A percentile compares a stretch with the other conserved stretches of the same genome.
Evolutionary conservation across 2,888 invertebrate species (phyloP).

Genomic region (Diarsia mendica): DNA sequence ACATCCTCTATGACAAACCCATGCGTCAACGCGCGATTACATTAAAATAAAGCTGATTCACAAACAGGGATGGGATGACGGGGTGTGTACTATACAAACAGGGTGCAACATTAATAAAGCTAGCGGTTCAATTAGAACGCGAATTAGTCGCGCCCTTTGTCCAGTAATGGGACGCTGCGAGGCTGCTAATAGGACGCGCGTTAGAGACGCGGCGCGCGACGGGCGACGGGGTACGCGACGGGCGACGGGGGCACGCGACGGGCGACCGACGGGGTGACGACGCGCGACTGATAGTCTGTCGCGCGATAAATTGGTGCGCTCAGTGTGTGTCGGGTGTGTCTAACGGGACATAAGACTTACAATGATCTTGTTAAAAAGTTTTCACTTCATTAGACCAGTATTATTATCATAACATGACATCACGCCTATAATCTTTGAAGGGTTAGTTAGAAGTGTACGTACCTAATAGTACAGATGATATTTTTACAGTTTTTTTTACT

Average conservation of each 20-base stretch:
- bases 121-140: conserved; percentile 36
- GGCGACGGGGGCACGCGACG: conserved; percentile 8
- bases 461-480: no score
- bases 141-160: conserved; percentile 49
- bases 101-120: conserved; percentile 5
- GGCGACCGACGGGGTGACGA: not conserved
- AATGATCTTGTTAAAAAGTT: not conserved
- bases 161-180: conserved; percentile 48
- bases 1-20: not conserved
- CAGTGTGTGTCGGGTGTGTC: not conserved
- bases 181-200: conserved; percentile 34
- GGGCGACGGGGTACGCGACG: conserved; percentile 1
- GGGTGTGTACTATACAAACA: conserved; percentile 7
- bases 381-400: not conserved
- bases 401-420: not conserved
- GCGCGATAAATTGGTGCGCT: conserved; percentile 25
- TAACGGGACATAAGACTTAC: no score
- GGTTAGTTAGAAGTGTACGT: no score
- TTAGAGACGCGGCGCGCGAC: not conserved
- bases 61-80: no score
- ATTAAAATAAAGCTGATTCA: conserved; percentile 12
- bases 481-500: no score
- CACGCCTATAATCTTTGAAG: no score
- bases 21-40: not conserved
- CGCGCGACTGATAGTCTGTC: not conserved